Percentiles rank a stretch among this genome's conserved stretches.
These are phyloP conservation scores for Araneus ventricosus DNA, from an alignment of 1,140 invertebrate species.

Conservation along the genomic window DNA sequence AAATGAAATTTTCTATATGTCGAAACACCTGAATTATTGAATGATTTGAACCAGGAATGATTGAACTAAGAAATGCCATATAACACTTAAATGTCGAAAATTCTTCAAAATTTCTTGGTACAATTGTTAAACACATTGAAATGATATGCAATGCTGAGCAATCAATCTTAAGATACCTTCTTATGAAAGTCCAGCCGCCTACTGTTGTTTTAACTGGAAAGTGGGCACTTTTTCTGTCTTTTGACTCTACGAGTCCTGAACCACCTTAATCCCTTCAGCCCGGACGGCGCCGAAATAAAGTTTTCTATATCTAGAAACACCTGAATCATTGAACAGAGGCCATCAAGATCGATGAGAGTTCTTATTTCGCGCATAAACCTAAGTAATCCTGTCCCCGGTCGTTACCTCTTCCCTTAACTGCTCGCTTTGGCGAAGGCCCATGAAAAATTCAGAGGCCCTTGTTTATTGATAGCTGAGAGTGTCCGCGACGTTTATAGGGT, in stretches of 20 bases:
- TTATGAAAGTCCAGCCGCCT: background rate
- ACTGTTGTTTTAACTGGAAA: background rate
- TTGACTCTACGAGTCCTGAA: background rate
- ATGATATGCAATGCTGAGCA: too few species aligned
- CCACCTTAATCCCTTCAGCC: background rate
- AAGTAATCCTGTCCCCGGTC: conserved; percentile 49
- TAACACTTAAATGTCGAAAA: too few species aligned
- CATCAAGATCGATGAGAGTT: conserved; percentile 43
- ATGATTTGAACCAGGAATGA: too few species aligned
- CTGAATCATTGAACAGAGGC: conserved; percentile 46
- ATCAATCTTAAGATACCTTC: too few species aligned
- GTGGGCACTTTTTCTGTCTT: background rate
- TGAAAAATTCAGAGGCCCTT: conserved; percentile 68
- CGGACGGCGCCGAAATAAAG: conserved; percentile 17
- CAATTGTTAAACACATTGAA: too few species aligned
- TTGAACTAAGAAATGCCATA: too few species aligned
- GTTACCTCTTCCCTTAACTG: conserved; percentile 48
- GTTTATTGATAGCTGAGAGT: conserved; percentile 61
- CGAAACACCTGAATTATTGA: conserved; percentile 53
- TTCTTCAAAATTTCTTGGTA: too few species aligned
- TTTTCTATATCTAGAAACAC: conserved; percentile 42
- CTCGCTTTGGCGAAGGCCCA: background rate
- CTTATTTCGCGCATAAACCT: conserved; percentile 60
- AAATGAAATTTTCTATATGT: conserved; percentile 39
- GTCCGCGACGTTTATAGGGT: conserved; percentile 68